Conservation (phyloP, 2,888 invertebrate genomes). For the Isoperla grammatica region DNA sequence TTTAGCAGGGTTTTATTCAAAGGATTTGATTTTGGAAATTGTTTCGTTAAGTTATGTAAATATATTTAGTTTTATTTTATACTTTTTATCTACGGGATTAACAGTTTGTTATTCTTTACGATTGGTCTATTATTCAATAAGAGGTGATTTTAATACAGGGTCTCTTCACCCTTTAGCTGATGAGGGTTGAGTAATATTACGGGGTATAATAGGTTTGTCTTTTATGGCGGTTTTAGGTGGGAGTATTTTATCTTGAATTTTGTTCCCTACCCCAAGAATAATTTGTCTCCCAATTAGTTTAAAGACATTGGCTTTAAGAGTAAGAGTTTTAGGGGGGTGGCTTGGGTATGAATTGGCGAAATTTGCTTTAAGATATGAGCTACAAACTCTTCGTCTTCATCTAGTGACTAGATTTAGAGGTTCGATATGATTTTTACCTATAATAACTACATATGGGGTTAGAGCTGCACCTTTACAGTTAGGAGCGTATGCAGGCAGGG, state of each 20-base stretch:
- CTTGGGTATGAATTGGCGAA: constrained; percentile 46
- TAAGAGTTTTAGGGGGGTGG: constrained; percentile 44
- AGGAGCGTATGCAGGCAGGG: constrained; percentile 44
- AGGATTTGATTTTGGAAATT: too few species aligned
- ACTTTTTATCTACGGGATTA: too few species aligned
- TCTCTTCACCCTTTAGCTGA: constrained; percentile 21
- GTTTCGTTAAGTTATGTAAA: too few species aligned
- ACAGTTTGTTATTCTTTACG: too few species aligned
- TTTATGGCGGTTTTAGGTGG: constrained; percentile 52
- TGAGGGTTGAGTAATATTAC: constrained; percentile 43
- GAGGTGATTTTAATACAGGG: too few species aligned
- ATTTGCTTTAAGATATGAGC: too few species aligned
- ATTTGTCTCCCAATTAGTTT: constrained; percentile 50
- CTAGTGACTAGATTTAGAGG: too few species aligned
- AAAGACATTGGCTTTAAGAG: constrained; percentile 51
- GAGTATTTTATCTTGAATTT: constrained; percentile 50
- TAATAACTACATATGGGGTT: constrained; percentile 47
- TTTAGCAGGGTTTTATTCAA: too few species aligned
- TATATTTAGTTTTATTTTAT: too few species aligned
- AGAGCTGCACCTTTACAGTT: constrained; percentile 47
- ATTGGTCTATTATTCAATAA: constrained; percentile 51
- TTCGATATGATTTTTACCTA: constrained; percentile 52
- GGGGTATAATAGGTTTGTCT: constrained; percentile 46
- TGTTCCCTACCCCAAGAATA: too few species aligned
- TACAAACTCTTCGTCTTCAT: too few species aligned